phyloP scores from a whole-genome alignment of 2,113 vertebrate species.

The Corydoras sp. region DNA sequence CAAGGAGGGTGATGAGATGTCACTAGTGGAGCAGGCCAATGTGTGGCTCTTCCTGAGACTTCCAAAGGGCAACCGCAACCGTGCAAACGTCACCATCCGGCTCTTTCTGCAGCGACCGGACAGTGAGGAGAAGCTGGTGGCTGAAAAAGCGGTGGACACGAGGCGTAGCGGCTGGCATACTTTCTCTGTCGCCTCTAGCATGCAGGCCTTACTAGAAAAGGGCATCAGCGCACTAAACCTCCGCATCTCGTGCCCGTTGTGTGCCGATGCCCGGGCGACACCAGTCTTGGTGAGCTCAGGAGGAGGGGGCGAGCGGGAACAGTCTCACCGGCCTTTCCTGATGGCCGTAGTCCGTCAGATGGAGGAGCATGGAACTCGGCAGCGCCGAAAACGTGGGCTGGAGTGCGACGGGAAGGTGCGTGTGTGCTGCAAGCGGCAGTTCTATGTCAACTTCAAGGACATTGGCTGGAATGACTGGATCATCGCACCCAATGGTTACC shows the following conservation, averaged over 20 bases:
- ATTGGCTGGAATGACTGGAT: constrained; percentile 99
- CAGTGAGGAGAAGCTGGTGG: constrained; percentile 69
- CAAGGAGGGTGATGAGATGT: constrained; percentile 81
- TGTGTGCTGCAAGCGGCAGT: constrained; percentile 94
- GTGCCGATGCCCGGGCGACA: constrained; percentile 77
- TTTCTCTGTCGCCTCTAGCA: constrained; percentile 77
- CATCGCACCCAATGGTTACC: constrained; percentile 90
- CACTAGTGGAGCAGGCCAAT: constrained; percentile 86
- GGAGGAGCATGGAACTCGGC: constrained; percentile 71
- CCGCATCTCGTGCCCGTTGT: constrained; percentile 80
- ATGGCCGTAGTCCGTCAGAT: constrained; percentile 85
- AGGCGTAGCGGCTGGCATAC: constrained; percentile 94
- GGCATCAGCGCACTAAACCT: constrained; percentile 70
- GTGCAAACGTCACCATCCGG: constrained; percentile 81
- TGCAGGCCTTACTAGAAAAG: constrained; percentile 76
- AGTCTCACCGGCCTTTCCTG: constrained; percentile 90
- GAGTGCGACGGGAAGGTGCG: constrained; percentile 94
- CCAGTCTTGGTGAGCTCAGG: constrained; percentile 63
- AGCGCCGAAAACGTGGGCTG: constrained; percentile 81
- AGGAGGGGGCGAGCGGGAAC: constrained; percentile 72
- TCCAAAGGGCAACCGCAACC: constrained; percentile 84
- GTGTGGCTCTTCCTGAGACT: constrained; percentile 93
- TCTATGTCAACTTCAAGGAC: constrained; percentile 96
- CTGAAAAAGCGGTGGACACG: constrained; percentile 85
- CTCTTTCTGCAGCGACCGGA: constrained; percentile 75